Evolutionary conservation across 2,888 invertebrate species (phyloP), one percentile per base, ranked within the genome.

Genomic region (Drosophila quasianomalipes): DNA sequence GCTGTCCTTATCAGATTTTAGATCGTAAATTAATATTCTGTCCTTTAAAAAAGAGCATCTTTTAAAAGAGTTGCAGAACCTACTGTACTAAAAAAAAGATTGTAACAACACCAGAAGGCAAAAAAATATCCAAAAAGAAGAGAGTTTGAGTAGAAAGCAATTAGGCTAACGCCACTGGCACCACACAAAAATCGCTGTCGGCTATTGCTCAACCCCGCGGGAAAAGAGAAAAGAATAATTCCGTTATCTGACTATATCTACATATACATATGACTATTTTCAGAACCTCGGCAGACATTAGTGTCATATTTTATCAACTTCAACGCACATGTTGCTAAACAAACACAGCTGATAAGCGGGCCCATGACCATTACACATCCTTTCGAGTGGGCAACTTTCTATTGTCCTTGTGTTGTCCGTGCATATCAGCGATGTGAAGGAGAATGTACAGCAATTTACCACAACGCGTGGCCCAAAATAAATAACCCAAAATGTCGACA

Each of bases 401-500:
- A 7, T 30, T 33, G 64, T 79, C 59, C 79, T 51, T 37, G 16
- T 35, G 71, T 28, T 41, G 70, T 19, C 70, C 28, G 19, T 37
- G 37, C 52, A 39, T 69, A 72, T 47, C 62, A 33, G 68, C 44
- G 51, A 7, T 52, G 33, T 30, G 16, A 35, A 31, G 54, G 54
- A 33, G 53, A 61, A 37, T 53, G 70, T 60, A 52, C 60, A 79
- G 47, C 62, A 51, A 63, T 58, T 70, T 66, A 81, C 67, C 70
- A 70, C 89, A 83, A 87, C 69, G 84, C 70, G 67, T 53, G 78
- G 63, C 71, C 61, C 39, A 62, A 77, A 68, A 84, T 83, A 83
- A 83, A 89, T 88, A 75, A 87, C 79, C 55, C 51, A 66, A 71
- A 81, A 68, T 84, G 82, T 74, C 82, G 84, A 74, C 80, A 74